phyloP scores from a whole-genome alignment of 2,888 invertebrate genomes.

The Hoplodrina ambigua region DNA sequence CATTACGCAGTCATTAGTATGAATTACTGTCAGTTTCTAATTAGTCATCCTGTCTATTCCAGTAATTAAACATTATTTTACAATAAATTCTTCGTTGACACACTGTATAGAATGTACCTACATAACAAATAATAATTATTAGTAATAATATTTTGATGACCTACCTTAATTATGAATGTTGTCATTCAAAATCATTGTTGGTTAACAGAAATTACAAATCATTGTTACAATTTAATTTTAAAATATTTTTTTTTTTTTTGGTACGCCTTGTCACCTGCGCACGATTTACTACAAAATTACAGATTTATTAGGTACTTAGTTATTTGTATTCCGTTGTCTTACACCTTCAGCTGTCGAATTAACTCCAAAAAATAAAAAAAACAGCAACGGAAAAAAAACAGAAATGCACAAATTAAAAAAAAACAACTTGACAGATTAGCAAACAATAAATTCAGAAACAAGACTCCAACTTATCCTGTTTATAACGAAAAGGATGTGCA shows the following conservation, averaged over 20 bases:
- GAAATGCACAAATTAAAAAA: neutral
- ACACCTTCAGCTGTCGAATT: neutral
- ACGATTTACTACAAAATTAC: neutral
- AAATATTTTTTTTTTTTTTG: too few relatives aligned
- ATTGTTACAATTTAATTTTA: neutral
- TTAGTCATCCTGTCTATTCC: constrained; percentile 63
- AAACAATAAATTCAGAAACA: neutral
- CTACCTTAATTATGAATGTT: neutral
- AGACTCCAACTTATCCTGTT: constrained; percentile 24
- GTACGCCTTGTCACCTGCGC: too few relatives aligned
- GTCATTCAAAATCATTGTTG: too few relatives aligned
- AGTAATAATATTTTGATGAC: constrained; percentile 12
- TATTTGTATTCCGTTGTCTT: neutral
- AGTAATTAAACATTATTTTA: constrained; percentile 46
- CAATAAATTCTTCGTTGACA: constrained; percentile 47
- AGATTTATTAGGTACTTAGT: neutral
- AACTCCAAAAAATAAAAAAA: neutral
- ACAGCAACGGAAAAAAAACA: too few relatives aligned
- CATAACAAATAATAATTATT: constrained; percentile 35
- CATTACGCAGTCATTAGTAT: constrained; percentile 42
- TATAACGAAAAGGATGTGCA: constrained; percentile 52
- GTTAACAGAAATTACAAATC: neutral
- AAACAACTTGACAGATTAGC: neutral
- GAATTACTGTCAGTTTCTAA: constrained; percentile 54
- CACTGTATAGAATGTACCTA: constrained; percentile 15